Evolutionary conservation across 2,113 vertebrate genomes (phyloP).

Genomic region (Microcebus murinus): DNA sequence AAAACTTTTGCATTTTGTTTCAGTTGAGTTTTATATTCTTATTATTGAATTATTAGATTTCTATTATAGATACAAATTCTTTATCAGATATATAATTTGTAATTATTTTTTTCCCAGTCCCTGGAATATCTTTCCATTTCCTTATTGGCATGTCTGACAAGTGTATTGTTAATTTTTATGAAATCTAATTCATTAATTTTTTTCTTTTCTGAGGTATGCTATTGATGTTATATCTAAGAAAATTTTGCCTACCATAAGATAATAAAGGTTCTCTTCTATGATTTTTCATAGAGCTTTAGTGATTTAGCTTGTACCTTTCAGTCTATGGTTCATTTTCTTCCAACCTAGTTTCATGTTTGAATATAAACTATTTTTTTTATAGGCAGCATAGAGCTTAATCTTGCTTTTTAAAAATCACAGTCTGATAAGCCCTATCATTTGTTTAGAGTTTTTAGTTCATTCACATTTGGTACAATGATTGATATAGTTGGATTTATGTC

Average conservation of each 20-base stretch:
- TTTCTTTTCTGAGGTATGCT: neutral
- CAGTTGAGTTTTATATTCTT: neutral
- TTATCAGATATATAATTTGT: neutral
- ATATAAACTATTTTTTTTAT: neutral
- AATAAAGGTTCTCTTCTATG: neutral
- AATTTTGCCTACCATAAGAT: neutral
- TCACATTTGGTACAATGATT: neutral
- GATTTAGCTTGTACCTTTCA: neutral
- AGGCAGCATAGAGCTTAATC: neutral
- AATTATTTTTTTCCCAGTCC: neutral
- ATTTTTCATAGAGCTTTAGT: neutral
- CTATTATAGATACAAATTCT: neutral
- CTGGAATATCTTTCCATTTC: neutral
- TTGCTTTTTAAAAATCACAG: neutral
- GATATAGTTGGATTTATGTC: neutral
- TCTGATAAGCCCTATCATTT: neutral
- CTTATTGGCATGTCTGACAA: neutral
- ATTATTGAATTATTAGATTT: neutral
- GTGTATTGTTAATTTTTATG: neutral
- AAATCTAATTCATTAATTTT: neutral
- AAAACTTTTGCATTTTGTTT: neutral
- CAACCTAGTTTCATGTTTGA: neutral
- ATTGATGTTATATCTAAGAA: neutral
- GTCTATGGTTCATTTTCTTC: neutral
- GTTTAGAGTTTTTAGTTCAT: neutral